Evolutionary conservation across 2,888 invertebrate species (phyloP).

Genomic region (Scaptomyza cyrtandrae): DNA sequence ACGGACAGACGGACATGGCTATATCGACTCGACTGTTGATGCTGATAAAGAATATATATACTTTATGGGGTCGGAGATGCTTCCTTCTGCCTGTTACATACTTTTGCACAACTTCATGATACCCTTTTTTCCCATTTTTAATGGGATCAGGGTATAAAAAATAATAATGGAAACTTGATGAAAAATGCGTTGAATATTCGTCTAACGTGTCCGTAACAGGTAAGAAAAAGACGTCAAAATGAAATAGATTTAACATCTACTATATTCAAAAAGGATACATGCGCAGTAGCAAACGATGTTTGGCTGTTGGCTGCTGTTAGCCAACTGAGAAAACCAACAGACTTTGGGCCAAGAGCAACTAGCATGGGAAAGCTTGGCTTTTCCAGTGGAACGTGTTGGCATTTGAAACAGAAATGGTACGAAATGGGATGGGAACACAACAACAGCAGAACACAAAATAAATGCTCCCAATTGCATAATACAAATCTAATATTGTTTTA

Average conservation of each 20-base stretch:
- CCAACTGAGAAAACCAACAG: constrained; percentile 33
- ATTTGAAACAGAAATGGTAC: constrained; percentile 20
- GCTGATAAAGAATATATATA: no score
- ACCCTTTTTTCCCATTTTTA: no score
- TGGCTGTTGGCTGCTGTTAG: constrained; percentile 34
- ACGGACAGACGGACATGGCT: no score
- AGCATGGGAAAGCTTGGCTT: constrained; percentile 11
- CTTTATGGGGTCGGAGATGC: no score
- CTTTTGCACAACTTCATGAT: no score
- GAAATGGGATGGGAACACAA: constrained; percentile 23
- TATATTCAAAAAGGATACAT: constrained; percentile 24
- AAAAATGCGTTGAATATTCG: neutral
- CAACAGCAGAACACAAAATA: constrained; percentile 16
- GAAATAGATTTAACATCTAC: neutral
- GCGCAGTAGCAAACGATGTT: constrained; percentile 43
- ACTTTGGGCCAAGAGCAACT: constrained; percentile 3
- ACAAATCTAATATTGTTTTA: constrained; percentile 35
- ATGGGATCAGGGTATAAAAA: no score
- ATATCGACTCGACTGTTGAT: no score
- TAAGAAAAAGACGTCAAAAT: constrained; percentile 1
- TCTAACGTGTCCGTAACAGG: neutral
- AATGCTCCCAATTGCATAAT: constrained; percentile 65
- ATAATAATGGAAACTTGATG: neutral
- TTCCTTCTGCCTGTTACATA: no score
- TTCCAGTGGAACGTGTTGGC: constrained; percentile 63